Evolutionary conservation across 2,888 invertebrate species (phyloP).

Genomic region (Agonopterix heracliana): DNA sequence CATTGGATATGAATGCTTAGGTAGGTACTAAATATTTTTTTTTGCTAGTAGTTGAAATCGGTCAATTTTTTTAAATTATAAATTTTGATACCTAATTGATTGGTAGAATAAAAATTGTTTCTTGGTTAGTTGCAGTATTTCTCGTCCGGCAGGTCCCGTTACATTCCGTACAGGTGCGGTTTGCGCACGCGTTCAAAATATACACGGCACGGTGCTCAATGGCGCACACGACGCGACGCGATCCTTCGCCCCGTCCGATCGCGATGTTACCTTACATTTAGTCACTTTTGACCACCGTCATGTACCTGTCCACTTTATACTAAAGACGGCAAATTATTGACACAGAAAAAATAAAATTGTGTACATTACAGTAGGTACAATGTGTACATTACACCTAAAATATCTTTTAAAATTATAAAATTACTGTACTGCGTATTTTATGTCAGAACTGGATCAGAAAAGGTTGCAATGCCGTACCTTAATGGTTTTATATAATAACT

Average conservation of each 20-base stretch:
- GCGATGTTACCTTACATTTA: neutral
- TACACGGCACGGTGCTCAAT: conserved; percentile 9
- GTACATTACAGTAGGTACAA: too few species aligned
- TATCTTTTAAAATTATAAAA: too few species aligned
- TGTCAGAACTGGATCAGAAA: too few species aligned
- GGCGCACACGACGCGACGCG: neutral
- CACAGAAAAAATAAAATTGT: neutral
- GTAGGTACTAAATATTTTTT: too few species aligned
- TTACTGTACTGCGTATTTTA: too few species aligned
- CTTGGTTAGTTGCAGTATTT: conserved; percentile 21
- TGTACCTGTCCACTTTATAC: neutral
- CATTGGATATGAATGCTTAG: too few species aligned
- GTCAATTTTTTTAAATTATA: too few species aligned
- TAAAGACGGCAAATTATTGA: neutral
- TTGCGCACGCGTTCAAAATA: conserved; percentile 30
- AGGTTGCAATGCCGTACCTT: neutral
- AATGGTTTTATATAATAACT: too few species aligned
- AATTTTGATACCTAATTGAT: too few species aligned
- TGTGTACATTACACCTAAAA: neutral
- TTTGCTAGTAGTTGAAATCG: too few species aligned
- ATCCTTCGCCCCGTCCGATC: neutral
- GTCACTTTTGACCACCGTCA: neutral
- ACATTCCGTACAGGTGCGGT: conserved; percentile 37
- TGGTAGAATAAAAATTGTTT: conserved; percentile 1
- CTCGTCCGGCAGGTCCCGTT: conserved; percentile 30